These are phyloP conservation scores for Drosophila buzzatii DNA, from an alignment of 2,888 invertebrate species.

Conservation along the genomic window DNA sequence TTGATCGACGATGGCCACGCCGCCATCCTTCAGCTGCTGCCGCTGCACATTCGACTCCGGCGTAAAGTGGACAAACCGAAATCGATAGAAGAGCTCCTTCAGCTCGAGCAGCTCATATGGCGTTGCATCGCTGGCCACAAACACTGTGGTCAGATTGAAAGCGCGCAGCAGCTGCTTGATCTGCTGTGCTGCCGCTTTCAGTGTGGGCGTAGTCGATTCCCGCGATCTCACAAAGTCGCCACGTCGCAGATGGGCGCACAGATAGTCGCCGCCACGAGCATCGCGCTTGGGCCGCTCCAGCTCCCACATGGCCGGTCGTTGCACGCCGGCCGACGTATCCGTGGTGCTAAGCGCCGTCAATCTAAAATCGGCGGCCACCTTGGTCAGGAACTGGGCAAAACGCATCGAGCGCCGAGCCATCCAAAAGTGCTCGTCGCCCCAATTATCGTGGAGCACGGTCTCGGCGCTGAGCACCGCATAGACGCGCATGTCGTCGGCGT, in stretches of 20 bases:
- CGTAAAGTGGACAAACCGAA: slow-evolving; percentile 77
- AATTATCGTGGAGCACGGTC: slow-evolving; percentile 94
- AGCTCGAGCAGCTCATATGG: slow-evolving; percentile 84
- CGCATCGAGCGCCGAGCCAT: slow-evolving; percentile 95
- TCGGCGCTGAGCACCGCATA: slow-evolving; percentile 89
- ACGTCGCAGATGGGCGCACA: slow-evolving; percentile 94
- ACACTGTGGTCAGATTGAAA: slow-evolving; percentile 88
- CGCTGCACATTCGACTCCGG: slow-evolving; percentile 81
- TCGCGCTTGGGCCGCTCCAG: slow-evolving; percentile 85
- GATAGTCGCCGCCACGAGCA: slow-evolving; percentile 89
- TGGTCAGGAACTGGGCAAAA: slow-evolving; percentile 90
- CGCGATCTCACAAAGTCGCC: slow-evolving; percentile 94
- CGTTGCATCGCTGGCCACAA: slow-evolving; percentile 94
- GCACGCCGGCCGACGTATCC: slow-evolving; percentile 86
- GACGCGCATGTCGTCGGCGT: slow-evolving; percentile 67
- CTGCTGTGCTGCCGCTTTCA: slow-evolving; percentile 92
- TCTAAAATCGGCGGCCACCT: slow-evolving; percentile 90
- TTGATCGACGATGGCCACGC: slow-evolving; percentile 96
- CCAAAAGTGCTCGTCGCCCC: slow-evolving; percentile 94
- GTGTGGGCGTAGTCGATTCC: slow-evolving; percentile 90
- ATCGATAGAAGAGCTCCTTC: slow-evolving; percentile 77
- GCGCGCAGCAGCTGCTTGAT: slow-evolving; percentile 87
- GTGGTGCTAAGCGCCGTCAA: slow-evolving; percentile 87
- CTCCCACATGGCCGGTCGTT: slow-evolving; percentile 88
- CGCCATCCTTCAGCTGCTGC: slow-evolving; percentile 89